phyloP scores from a whole-genome alignment of 2,888 invertebrate genomes.

The Rhimphoctona megacephalus region DNA sequence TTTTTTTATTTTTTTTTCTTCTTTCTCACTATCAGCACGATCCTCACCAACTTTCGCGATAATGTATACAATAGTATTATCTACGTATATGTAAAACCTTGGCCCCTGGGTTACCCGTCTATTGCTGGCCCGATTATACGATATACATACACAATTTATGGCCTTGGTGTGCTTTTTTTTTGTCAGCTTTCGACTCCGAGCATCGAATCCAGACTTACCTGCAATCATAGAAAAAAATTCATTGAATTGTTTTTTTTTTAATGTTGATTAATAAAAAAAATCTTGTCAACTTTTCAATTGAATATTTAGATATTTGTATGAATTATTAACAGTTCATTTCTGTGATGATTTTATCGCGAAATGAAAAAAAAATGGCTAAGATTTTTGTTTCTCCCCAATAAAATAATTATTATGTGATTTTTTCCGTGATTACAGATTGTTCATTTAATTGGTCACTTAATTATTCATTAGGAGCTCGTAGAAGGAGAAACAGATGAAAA shows the following conservation, averaged over 20 bases:
- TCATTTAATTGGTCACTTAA: not conserved
- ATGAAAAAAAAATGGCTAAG: too few relatives aligned
- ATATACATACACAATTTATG: conserved; percentile 23
- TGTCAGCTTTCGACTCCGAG: conserved; percentile 1
- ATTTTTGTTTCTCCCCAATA: too few relatives aligned
- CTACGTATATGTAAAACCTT: conserved; percentile 16
- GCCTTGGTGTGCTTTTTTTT: not conserved
- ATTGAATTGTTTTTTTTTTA: not conserved
- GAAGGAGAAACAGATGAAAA: not conserved
- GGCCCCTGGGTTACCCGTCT: conserved; percentile 12
- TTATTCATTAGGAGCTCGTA: not conserved
- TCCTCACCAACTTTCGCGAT: not conserved
- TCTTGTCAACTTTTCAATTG: too few relatives aligned
- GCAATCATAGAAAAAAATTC: conserved; percentile 63
- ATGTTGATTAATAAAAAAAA: not conserved
- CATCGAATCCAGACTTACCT: conserved; percentile 70
- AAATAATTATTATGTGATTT: too few relatives aligned
- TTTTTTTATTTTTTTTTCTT: not conserved
- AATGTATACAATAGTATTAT: conserved; percentile 9
- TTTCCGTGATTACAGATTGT: not conserved
- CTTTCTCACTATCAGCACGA: conserved; percentile 18
- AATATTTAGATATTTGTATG: too few relatives aligned
- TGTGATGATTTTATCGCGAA: too few relatives aligned
- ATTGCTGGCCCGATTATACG: conserved; percentile 21
- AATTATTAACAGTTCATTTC: too few relatives aligned